Percentiles rank a stretch among this genome's conserved stretches.
Conservation (phyloP, 2,888 invertebrate genomes). For the Rhopalosiphum nymphaeae region DNA sequence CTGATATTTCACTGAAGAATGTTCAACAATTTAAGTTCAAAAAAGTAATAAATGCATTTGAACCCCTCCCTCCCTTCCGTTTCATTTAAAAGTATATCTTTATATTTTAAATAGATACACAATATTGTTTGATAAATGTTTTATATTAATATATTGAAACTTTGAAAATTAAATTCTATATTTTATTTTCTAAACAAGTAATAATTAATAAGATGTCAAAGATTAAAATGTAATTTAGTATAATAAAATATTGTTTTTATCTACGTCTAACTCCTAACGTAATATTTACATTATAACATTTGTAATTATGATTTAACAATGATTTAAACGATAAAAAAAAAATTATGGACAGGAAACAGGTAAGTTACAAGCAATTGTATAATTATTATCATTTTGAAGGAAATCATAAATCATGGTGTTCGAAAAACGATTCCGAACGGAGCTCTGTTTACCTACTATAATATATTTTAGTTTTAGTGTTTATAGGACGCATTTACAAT, state of each 20-base stretch:
- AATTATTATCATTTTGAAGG: not conserved
- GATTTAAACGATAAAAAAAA: not conserved
- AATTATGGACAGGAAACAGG: not conserved
- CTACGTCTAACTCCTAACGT: not conserved
- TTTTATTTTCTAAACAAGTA: not conserved
- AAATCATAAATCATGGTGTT: not conserved
- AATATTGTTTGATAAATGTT: not conserved
- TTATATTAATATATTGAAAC: not conserved
- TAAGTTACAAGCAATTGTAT: not conserved
- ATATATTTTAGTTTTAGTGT: constrained; percentile 3
- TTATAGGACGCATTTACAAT: constrained; percentile 11
- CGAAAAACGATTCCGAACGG: not conserved
- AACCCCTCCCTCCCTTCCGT: not conserved
- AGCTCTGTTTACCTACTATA: not conserved
- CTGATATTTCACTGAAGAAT: not conserved
- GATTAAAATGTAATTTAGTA: not conserved
- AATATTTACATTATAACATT: not conserved
- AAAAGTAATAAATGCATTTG: not conserved
- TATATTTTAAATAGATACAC: not conserved
- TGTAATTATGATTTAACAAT: not conserved
- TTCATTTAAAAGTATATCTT: not conserved
- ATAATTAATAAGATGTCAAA: not conserved
- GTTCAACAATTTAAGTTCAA: not conserved
- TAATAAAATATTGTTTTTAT: not conserved
- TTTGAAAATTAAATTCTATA: not conserved